Base-by-base conservation (phyloP, 2,888 invertebrate genomes). In the Gibbula magus region DNA sequence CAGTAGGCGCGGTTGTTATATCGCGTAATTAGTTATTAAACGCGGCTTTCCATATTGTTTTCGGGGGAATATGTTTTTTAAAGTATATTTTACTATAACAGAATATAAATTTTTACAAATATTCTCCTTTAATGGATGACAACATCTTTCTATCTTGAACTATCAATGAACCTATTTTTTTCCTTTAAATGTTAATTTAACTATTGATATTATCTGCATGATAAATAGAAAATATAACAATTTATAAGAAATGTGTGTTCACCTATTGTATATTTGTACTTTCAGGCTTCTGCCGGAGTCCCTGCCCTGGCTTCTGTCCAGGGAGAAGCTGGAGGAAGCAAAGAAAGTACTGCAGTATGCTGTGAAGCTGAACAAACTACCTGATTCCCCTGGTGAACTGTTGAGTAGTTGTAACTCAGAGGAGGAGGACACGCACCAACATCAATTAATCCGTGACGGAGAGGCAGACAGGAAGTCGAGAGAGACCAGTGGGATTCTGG, bases 281-380 rank as follows among this genome's bases (percentile, higher is more conserved):
- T 79, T 32, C 82, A 90, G 90, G 87, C 83, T 87, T 77, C 79
- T 91, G 13, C 89, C 89, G 61, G 91, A 91, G 75, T 89, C 90
- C 10, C 82, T 90, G 22, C 87, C 87, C 10, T 91, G 91, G 91
- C 83, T 90, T 52, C 80, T 89, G 18, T 84, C 88, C 8, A 86
- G 86, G n/a, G 80, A 82, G 29, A 86, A 83, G 56, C 81, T 81
- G 22, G 77, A 73, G 8, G 76, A 86, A 61, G 86, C 86, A 0
- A 67, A 84, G 22, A 70, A 73, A 39, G 85, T 86, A 10, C 74
- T 89, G 10, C 79, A 84, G 51, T 78, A 54, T 70, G 87, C 88
- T 32, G 86, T 86, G 29, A 85, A 83, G 67, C 53, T 87, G 22
- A 90, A 91, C 70, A 78, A 78, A 29, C 45, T 74, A 16, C 10